Evolutionary conservation across 1,140 invertebrate species (phyloP), one percentile per base, ranked within the genome.

Genomic region (Pseudomyrmex pallidus): DNA sequence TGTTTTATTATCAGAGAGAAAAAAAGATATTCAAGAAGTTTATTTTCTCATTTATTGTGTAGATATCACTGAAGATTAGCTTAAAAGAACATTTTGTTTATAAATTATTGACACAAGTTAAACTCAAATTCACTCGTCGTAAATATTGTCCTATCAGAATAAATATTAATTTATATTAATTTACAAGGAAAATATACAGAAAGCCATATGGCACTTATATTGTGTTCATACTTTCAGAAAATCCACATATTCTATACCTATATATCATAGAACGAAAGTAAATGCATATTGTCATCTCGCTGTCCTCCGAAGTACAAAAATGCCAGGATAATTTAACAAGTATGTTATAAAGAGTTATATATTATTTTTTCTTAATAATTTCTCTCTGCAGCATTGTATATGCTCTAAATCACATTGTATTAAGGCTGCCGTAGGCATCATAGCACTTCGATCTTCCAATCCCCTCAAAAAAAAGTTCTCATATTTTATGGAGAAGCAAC

Each of bases 401-500:
- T 56, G 54, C 15, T 82, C 78, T 88, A 88, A 56, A 90, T 90
- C 89, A 90, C 89, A 90, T 84, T 56, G 10, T 44, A 77, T 64
- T 86, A 89, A 89, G 74, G 77, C 17, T 83, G 62, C 66, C 46
- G 17, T 46, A 73, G n/a, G 48, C 56, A 64, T 70, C 25, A 22
- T 89, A 80, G 73, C 76, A 77, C 56, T 64, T 67, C 8, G 22
- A 85, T 87, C 72, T 74, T 82, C 5, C 15, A 7, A 15, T 59
- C 10, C 7, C 0, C 13, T 8, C 35, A 8, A 70, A 9, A 78
- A 78, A 20, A 70, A 54, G 20, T 7, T 54, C 17, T 56, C 5
- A 67, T 15, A 57, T 83, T 74, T 89, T 89, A 93, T 12, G 90
- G 92, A 48, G 90, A 92, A 72, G 91, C 92, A 25, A 93, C 90